Percentiles rank a stretch among this genome's conserved stretches.
Conservation (phyloP, 2,888 invertebrate genomes). For the Morinoia aosen region DNA sequence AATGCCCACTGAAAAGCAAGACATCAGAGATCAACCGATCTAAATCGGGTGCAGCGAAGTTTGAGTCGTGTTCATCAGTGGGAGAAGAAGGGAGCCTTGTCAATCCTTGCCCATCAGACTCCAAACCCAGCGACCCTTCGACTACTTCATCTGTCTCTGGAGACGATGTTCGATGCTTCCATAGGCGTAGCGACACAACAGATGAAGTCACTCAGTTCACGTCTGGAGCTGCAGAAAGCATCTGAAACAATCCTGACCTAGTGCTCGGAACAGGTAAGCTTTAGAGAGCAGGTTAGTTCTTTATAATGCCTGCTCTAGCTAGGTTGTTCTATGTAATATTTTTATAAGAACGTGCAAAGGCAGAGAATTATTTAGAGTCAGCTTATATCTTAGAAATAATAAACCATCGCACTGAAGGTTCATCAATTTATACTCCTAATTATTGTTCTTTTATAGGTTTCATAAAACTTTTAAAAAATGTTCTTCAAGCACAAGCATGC, state of each 20-base stretch:
- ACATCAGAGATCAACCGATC: background rate
- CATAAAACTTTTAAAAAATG: no score
- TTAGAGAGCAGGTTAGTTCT: background rate
- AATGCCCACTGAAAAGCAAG: background rate
- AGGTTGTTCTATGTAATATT: no score
- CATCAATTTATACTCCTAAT: no score
- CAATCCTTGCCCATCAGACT: background rate
- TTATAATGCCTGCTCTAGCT: background rate
- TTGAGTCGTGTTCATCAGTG: conserved; percentile 29
- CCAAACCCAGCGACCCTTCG: background rate
- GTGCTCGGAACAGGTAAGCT: conserved; percentile 29
- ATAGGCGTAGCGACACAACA: background rate
- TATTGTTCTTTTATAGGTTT: no score
- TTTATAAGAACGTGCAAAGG: no score
- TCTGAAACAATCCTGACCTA: conserved; percentile 13
- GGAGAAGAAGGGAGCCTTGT: conserved; percentile 18
- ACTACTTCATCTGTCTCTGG: background rate
- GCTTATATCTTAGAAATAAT: no score
- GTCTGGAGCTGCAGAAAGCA: background rate
- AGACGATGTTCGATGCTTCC: conserved; percentile 22
- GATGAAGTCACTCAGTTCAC: background rate
- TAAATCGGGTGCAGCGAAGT: background rate
- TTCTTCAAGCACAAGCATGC: no score
- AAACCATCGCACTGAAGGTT: no score
- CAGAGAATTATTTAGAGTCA: no score